Conservation (phyloP, 2,797 vertebrate genomes). For the Gadopsis marmoratus region DNA sequence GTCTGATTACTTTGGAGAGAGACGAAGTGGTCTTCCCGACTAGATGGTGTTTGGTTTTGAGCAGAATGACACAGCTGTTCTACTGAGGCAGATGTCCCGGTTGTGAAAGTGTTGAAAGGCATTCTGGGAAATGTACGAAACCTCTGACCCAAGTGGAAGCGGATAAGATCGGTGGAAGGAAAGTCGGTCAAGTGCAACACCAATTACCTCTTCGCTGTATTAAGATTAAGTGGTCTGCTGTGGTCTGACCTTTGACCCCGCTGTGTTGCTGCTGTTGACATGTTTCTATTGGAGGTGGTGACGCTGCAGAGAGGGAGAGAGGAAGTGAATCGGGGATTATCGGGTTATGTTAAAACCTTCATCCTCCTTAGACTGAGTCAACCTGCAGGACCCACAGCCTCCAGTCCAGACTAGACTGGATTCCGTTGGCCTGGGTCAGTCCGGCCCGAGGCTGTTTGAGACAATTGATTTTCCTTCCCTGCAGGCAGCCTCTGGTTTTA, state of each 20-base stretch:
- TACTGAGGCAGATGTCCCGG: neutral
- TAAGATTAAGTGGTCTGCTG: neutral
- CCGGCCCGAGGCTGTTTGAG: neutral
- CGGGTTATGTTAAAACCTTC: conserved; percentile 62
- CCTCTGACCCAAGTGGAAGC: neutral
- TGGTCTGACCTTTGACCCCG: conserved; percentile 41
- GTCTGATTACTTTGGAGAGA: neutral
- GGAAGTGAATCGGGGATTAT: conserved; percentile 52
- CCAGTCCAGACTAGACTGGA: conserved; percentile 24
- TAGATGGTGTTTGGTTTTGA: too few relatives aligned
- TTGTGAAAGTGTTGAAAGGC: too few relatives aligned
- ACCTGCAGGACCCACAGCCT: conserved; percentile 28
- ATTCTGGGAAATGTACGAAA: neutral
- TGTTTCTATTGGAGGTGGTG: conserved; percentile 6
- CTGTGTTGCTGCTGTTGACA: neutral
- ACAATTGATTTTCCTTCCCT: too few relatives aligned
- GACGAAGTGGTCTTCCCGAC: neutral
- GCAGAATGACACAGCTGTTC: neutral
- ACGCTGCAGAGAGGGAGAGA: conserved; percentile 11
- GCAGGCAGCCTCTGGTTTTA: too few relatives aligned
- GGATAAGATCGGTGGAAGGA: neutral
- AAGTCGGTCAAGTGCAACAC: conserved; percentile 1
- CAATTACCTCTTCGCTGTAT: neutral
- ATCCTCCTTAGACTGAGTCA: conserved; percentile 61
- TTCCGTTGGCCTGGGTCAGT: neutral